These are phyloP conservation scores for Alosa alosa DNA, from an alignment of 2,113 vertebrate genomes.

Conservation along the genomic window DNA sequence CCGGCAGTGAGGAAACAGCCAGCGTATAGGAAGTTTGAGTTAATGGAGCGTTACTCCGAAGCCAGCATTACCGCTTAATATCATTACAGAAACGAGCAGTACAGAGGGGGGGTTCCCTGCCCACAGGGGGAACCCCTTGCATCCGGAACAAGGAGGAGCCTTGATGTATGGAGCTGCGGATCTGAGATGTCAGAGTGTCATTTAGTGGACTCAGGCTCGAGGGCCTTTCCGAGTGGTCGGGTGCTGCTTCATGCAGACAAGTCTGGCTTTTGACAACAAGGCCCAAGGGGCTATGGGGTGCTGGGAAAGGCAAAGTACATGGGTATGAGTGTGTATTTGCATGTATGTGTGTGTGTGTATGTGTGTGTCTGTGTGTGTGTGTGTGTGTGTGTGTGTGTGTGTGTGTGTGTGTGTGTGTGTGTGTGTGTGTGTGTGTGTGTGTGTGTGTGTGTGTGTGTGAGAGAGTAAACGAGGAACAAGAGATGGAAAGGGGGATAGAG, in stretches of 20 bases:
- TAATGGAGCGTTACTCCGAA: constrained; percentile 56
- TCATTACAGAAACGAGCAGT: constrained; percentile 47
- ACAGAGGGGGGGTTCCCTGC: constrained; percentile 29
- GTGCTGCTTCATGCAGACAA: background rate
- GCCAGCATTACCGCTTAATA: constrained; percentile 48
- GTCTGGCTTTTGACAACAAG: background rate
- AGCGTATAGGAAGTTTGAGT: constrained; percentile 40
- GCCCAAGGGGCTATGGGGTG: constrained; percentile 23
- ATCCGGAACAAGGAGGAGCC: constrained; percentile 21
- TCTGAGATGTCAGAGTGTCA: constrained; percentile 38
- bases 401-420: constrained; percentile 4
- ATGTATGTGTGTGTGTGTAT: constrained; percentile 11
- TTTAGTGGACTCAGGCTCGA: constrained; percentile 40
- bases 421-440: constrained; percentile 6
- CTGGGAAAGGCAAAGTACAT: background rate
- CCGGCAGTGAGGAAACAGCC: constrained; percentile 10
- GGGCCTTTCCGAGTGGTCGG: background rate
- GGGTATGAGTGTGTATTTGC: background rate
- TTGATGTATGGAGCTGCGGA: constrained; percentile 35
- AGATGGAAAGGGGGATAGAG: background rate
- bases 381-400: constrained; percentile 17
- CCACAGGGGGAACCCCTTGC: constrained; percentile 25
- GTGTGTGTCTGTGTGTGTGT: constrained; percentile 22
- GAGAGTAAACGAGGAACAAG: background rate
- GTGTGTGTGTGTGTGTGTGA: background rate